These are phyloP conservation scores for Pachliopta kotzebuea DNA, from an alignment of 2,888 invertebrate species.

Conservation along the genomic window DNA sequence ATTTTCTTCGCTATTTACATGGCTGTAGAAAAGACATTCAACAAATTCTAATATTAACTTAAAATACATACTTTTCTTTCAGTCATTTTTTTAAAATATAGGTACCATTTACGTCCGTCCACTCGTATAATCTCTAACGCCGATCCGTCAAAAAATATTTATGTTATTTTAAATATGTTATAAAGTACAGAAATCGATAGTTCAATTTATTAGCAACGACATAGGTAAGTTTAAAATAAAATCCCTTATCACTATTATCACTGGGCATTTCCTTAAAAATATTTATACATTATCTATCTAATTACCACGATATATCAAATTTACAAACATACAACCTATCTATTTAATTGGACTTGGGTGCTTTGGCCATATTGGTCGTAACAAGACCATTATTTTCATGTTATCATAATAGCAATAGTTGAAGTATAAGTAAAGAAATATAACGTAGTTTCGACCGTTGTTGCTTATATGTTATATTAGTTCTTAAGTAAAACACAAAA, in stretches of 20 bases:
- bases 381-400: conserved; percentile 30
- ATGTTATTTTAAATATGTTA: conserved; percentile 39
- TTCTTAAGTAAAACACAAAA: conserved; percentile 1
- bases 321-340: conserved; percentile 73
- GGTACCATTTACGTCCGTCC: conserved; percentile 48
- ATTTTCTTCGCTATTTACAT: conserved; percentile 70
- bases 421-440: conserved; percentile 18
- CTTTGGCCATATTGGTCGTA: conserved; percentile 72
- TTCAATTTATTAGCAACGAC: conserved; percentile 59
- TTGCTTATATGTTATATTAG: conserved; percentile 16
- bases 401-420: conserved; percentile 22
- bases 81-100: conserved; percentile 65
- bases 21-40: conserved; percentile 74
- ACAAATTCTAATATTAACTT: conserved; percentile 72
- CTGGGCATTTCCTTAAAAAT: conserved; percentile 70
- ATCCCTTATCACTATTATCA: conserved; percentile 77
- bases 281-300: conserved; percentile 49
- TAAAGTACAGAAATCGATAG: conserved; percentile 60
- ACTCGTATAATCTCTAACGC: conserved; percentile 52
- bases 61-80: conserved; percentile 69
- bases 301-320: conserved; percentile 45
- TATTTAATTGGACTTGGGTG: conserved; percentile 66
- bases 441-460: conserved; percentile 22
- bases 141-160: conserved; percentile 70
- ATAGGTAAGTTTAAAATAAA: conserved; percentile 52